These are phyloP conservation scores for Elaphurus davidianus DNA, from an alignment of 2,113 vertebrate species.

Conservation along the genomic window DNA sequence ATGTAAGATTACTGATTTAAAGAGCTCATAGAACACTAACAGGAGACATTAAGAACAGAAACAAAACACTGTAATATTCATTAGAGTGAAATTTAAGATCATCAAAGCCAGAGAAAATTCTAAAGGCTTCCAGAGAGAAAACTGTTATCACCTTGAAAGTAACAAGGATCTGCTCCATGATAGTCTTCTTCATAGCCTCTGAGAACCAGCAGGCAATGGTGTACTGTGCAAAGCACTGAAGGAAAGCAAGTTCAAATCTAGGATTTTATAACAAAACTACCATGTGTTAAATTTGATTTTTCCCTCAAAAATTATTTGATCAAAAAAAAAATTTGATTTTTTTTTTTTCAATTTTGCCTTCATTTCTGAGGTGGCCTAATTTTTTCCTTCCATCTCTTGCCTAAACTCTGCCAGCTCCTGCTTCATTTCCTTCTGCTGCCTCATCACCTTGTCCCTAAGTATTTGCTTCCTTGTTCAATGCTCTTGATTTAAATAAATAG, in stretches of 20 bases:
- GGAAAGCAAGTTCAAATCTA: neutral
- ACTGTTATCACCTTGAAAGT: neutral
- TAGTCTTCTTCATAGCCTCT: neutral
- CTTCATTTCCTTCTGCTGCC: neutral
- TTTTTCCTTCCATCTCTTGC: constrained; percentile 10
- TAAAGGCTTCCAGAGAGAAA: neutral
- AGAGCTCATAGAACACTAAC: neutral
- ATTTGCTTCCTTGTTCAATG: neutral
- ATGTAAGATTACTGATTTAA: neutral
- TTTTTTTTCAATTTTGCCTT: neutral
- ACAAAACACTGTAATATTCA: neutral
- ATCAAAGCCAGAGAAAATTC: neutral
- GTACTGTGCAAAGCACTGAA: neutral
- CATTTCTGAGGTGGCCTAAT: neutral
- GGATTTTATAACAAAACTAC: neutral
- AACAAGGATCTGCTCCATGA: neutral
- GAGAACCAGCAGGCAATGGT: neutral
- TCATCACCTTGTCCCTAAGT: neutral
- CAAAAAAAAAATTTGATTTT: neutral
- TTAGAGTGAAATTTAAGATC: neutral
- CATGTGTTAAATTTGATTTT: neutral
- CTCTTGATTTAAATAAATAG: neutral
- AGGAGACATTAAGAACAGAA: neutral
- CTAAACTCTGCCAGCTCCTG: neutral
- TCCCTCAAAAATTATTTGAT: neutral